phyloP scores from a whole-genome alignment of 2,113 vertebrate species.

The Erythrocercus mccallii region DNA sequence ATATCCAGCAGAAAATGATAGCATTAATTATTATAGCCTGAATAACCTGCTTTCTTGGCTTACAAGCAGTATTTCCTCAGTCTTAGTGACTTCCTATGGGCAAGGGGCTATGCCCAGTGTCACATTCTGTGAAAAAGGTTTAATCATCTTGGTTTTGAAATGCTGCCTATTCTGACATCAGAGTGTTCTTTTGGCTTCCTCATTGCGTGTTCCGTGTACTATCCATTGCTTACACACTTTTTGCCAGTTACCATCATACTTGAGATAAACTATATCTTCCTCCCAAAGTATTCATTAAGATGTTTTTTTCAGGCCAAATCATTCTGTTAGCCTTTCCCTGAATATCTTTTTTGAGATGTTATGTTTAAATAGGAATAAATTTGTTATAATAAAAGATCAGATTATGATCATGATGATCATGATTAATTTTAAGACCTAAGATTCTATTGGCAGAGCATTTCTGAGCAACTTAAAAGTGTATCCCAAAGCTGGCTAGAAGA shows the following conservation, averaged over 20 bases:
- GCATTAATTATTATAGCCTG: not conserved
- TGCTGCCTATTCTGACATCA: not conserved
- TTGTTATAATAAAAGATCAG: not conserved
- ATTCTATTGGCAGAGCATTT: not conserved
- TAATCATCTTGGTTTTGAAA: not conserved
- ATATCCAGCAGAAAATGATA: not conserved
- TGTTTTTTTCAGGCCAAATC: not conserved
- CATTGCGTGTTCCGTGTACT: not conserved
- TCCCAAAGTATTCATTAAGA: not conserved
- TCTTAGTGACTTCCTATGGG: not conserved
- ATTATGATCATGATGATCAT: not conserved
- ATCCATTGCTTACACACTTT: not conserved
- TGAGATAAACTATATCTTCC: not conserved
- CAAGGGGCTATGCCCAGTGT: not conserved
- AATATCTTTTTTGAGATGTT: fast-evolving
- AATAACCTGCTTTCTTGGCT: not conserved
- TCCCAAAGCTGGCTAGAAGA: not conserved
- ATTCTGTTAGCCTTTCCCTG: not conserved
- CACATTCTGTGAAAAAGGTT: not conserved
- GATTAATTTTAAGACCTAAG: not conserved
- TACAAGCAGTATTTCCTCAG: not conserved
- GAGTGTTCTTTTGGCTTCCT: not conserved
- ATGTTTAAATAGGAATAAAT: not conserved
- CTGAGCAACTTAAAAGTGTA: not conserved
- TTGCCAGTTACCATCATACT: not conserved